Evolutionary conservation across 2,113 vertebrate genomes (phyloP).

Genomic region (Gymnarchus niloticus): DNA sequence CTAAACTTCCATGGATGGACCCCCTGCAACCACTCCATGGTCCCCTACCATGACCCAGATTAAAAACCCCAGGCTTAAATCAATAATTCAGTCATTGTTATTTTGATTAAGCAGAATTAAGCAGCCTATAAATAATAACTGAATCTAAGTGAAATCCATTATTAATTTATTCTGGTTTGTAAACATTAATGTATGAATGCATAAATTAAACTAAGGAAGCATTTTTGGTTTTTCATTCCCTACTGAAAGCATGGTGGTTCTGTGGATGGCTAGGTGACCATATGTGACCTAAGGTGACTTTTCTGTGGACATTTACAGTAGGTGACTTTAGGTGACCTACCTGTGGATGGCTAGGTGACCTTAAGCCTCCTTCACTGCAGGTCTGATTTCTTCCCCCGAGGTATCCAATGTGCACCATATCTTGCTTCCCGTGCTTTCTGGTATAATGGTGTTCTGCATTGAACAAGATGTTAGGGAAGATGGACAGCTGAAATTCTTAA

Average conservation of each 20-base stretch:
- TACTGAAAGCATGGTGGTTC: background rate
- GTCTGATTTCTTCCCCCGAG: too few species aligned
- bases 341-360: background rate
- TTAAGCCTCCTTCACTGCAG: background rate
- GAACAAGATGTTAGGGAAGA: background rate
- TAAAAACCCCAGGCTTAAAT: too few species aligned
- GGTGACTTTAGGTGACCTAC: background rate
- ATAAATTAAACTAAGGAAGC: background rate
- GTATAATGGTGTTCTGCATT: background rate
- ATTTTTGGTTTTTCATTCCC: background rate
- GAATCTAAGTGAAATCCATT: conserved; percentile 6
- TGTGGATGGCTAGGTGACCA: background rate
- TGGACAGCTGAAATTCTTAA: too few species aligned
- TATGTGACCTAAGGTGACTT: background rate
- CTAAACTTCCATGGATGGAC: too few species aligned
- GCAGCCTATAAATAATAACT: background rate
- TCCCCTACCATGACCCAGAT: too few species aligned
- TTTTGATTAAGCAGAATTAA: background rate
- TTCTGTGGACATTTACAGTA: background rate
- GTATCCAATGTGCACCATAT: background rate
- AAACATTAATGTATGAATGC: background rate
- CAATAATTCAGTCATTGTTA: background rate
- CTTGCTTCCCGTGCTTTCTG: background rate
- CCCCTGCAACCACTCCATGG: too few species aligned
- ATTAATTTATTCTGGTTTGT: background rate